Conservation (phyloP, 2,888 invertebrate species). For the Taphrorychus bicolor region DNA sequence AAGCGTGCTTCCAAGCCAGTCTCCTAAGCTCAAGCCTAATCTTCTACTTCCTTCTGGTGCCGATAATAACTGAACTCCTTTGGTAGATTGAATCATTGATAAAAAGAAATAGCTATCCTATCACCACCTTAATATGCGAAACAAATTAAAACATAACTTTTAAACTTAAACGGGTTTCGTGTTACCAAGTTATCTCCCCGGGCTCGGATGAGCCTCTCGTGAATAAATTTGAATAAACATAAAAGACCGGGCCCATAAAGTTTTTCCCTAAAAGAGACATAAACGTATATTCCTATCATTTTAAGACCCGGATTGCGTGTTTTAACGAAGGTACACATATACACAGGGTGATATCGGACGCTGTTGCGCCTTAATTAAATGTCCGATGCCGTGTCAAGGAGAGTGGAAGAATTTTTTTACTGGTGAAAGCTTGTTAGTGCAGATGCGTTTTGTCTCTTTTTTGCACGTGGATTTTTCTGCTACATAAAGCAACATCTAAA, state of each 20-base stretch:
- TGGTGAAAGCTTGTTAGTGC: neutral
- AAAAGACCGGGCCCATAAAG: constrained; percentile 24
- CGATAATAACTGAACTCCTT: too few species aligned
- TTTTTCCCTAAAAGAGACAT: constrained; percentile 32
- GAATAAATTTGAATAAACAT: constrained; percentile 34
- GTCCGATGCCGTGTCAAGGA: neutral
- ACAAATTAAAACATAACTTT: neutral
- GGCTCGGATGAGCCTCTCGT: neutral
- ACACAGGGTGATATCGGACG: constrained; percentile 3
- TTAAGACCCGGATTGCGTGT: constrained; percentile 3
- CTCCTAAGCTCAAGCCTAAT: too few species aligned
- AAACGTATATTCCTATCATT: constrained; percentile 13
- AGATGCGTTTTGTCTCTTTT: neutral
- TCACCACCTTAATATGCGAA: neutral
- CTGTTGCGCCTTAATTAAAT: neutral
- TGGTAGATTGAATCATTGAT: too few species aligned
- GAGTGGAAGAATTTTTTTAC: neutral
- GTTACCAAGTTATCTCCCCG: constrained; percentile 2
- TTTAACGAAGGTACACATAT: constrained; percentile 10
- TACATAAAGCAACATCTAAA: neutral
- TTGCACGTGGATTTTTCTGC: too few species aligned
- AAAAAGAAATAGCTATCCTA: too few species aligned
- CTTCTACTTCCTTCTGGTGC: too few species aligned
- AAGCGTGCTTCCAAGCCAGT: too few species aligned
- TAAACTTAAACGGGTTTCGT: neutral